phyloP scores from a whole-genome alignment of 92 coral and sea anemone species.

The Plumapathes pennacea region DNA sequence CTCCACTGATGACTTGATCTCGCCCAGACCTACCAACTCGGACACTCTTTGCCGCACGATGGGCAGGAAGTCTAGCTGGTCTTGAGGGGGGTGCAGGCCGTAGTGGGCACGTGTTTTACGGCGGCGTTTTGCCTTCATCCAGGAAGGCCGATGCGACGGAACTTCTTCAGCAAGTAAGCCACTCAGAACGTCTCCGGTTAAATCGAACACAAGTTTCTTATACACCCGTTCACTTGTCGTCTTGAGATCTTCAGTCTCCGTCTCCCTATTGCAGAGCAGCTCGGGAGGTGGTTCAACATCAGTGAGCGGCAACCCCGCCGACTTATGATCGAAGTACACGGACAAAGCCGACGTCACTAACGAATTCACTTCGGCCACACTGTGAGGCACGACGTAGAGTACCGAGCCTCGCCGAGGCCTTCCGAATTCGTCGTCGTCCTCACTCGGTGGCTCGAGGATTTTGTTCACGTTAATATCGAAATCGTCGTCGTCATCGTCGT shows the following conservation, averaged over 20 bases:
- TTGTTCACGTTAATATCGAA: slow-evolving; percentile 38
- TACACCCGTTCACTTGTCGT: slow-evolving; percentile 72
- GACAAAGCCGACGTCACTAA: slow-evolving; percentile 64
- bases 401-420: slow-evolving; percentile 77
- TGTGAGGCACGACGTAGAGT: slow-evolving; percentile 84
- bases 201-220: slow-evolving; percentile 73
- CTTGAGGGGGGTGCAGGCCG: slow-evolving; percentile 54
- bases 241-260: slow-evolving; percentile 65
- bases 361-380: slow-evolving; percentile 58
- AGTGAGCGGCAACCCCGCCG: slow-evolving; percentile 56
- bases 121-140: slow-evolving; percentile 91
- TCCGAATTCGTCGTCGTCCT: slow-evolving; percentile 46
- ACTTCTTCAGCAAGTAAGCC: slow-evolving; percentile 73
- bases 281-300: slow-evolving; percentile 66
- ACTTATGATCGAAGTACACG: slow-evolving; percentile 55
- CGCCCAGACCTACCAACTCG: slow-evolving; percentile 87
- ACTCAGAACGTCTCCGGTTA: slow-evolving; percentile 81
- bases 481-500: slow-evolving; percentile 49
- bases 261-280: slow-evolving; percentile 42
- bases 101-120: slow-evolving; percentile 83
- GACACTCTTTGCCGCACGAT: slow-evolving; percentile 79
- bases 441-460: slow-evolving; percentile 52
- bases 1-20: slow-evolving; percentile 80
- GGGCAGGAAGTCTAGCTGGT: slow-evolving; percentile 68
- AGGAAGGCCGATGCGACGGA: slow-evolving; percentile 70